Evolutionary conservation across 2,113 vertebrate species (phyloP), one percentile per base, ranked within the genome.

Genomic region (Blennius ocellaris): DNA sequence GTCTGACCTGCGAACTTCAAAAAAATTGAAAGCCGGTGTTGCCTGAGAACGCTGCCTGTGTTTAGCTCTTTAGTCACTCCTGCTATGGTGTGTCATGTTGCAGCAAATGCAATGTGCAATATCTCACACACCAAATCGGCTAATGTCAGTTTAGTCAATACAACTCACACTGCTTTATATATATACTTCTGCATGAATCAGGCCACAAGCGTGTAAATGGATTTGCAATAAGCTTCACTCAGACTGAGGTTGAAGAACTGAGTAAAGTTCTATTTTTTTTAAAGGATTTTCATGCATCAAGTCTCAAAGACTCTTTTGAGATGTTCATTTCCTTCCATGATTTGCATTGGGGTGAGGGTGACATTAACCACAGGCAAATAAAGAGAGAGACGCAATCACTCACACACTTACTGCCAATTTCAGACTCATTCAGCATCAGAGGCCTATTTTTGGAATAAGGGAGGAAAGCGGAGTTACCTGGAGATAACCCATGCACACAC

Each of bases 1-100:
- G 74, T 69, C 64, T 79, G 83, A 87, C 80, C 87, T 48, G 68
- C 65, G 78, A 74, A 56, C 71, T 62, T 81, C 60, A 56, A 11
- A 73, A 73, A 70, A 57, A 30, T 6, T 48, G 58, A 60, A 57
- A 37, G 11, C 54, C 36, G 43, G 51, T 21, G 37, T 0, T 0
- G 10, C 39, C 60, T 37, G 11, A 43, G 52, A 52, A 5, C 40
- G 11, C 9, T n/a, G 15, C 36, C 50, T 62, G 50, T 41, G 50
- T 30, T 48, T 11, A 36, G 1, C 48, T 53, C 38, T 38, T n/a
- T 11, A 30, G 17, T 43, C 40, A 63, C 21, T 36, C 11, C 7
- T 47, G 36, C 48, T 37, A 11, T 10, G 49, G 56, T 43, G 50
- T 4, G 41, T 37, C n/a, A 30, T 10, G 4, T 50, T 21, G 14